Evolutionary conservation across 2,797 vertebrate species (phyloP).

Genomic region (Oryzias sinensis): DNA sequence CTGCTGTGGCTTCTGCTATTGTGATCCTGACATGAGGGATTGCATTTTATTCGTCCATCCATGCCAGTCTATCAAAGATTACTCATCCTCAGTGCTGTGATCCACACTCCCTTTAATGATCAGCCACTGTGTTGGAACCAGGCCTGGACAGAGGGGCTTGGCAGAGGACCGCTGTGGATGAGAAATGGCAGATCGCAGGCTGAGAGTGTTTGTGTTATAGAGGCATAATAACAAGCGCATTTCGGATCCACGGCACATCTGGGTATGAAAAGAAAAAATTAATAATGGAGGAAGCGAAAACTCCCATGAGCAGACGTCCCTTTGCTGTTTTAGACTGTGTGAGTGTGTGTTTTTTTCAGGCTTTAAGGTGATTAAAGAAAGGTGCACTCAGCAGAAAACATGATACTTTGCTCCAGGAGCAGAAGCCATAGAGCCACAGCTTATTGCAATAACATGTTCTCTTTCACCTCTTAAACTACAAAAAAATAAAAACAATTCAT

Average conservation of each 20-base stretch:
- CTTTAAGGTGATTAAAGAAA: conserved; percentile 68
- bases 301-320: conserved; percentile 4
- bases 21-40: conserved; percentile 24
- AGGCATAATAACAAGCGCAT: too few species aligned
- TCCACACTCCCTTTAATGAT: conserved; percentile 41
- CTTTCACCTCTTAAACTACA: too few species aligned
- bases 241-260: background rate
- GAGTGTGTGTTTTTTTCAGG: conserved; percentile 24
- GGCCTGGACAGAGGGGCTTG: conserved; percentile 22
- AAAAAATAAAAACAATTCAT: too few species aligned
- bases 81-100: conserved; percentile 20
- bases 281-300: background rate
- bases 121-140: conserved; percentile 23
- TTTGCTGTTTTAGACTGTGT: conserved; percentile 23
- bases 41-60: conserved; percentile 14
- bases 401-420: conserved; percentile 27
- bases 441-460: background rate
- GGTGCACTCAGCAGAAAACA: conserved; percentile 63
- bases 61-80: conserved; percentile 27
- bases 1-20: background rate
- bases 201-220: conserved; percentile 1
- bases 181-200: conserved; percentile 16
- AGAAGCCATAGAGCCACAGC: conserved; percentile 21
- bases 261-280: background rate
- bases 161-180: conserved; percentile 13